Percentiles rank a stretch among this genome's conserved stretches.
Evolutionary conservation across 2,113 vertebrate species (phyloP).

Genomic region (Forbesichthys agassizii): DNA sequence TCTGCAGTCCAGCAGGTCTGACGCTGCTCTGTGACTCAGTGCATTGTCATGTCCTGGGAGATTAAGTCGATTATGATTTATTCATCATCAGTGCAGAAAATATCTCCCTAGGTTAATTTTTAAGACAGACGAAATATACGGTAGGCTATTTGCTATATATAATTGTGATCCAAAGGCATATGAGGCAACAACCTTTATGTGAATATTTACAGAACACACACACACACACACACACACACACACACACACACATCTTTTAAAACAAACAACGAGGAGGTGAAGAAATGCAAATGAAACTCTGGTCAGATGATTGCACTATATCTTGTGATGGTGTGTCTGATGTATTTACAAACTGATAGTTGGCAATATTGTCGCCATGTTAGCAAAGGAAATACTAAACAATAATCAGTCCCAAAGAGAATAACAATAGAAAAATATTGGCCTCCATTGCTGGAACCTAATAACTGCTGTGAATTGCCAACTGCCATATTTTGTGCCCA

Average conservation of each 20-base stretch:
- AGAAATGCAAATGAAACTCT: neutral
- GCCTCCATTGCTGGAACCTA: constrained; percentile 15
- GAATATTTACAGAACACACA: neutral
- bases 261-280: constrained; percentile 30
- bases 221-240: constrained; percentile 16
- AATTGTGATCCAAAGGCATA: neutral
- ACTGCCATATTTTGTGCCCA: constrained; percentile 42
- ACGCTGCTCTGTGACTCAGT: constrained; percentile 12
- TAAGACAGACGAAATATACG: constrained; percentile 20
- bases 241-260: constrained; percentile 23
- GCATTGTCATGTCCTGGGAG: constrained; percentile 31
- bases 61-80: constrained; percentile 62
- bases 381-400: neutral
- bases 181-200: constrained; percentile 11
- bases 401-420: constrained; percentile 4
- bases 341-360: no score
- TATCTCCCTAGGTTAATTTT: constrained; percentile 46
- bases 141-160: neutral
- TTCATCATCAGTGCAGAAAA: constrained; percentile 61
- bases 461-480: constrained; percentile 41
- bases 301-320: neutral
- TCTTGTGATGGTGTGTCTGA: no score
- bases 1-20: constrained; percentile 23
- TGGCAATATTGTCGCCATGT: neutral
- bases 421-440: neutral